These are phyloP conservation scores for Aethes cnicana DNA, from an alignment of 2,888 invertebrate species.

Conservation along the genomic window DNA sequence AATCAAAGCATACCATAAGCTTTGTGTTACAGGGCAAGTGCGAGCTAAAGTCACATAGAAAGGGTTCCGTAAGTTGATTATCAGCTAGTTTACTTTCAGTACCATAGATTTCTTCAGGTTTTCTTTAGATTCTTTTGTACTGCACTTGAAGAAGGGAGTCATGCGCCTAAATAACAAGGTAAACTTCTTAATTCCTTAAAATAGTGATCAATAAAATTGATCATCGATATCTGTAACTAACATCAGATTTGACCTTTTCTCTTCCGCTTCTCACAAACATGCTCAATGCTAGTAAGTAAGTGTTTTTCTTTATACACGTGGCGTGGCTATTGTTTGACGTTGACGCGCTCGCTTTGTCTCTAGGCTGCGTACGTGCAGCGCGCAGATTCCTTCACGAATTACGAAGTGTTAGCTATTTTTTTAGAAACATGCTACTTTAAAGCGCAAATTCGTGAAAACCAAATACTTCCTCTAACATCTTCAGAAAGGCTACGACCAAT, in stretches of 20 bases:
- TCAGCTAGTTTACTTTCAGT: no score
- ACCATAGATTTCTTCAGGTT: no score
- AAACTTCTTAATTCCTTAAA: no score
- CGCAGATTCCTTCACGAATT: conserved; percentile 10
- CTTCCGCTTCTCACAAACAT: neutral
- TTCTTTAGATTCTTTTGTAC: no score
- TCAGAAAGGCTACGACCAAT: neutral
- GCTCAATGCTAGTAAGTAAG: conserved; percentile 18
- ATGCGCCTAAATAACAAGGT: no score
- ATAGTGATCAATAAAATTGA: no score
- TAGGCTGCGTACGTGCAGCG: conserved; percentile 3
- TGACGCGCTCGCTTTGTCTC: conserved; percentile 7
- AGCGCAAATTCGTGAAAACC: conserved; percentile 40
- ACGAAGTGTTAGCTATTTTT: conserved; percentile 23
- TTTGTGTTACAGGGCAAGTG: no score
- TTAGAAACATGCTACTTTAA: conserved; percentile 33
- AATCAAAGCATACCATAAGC: no score
- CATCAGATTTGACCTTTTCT: neutral
- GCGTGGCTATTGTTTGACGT: conserved; percentile 5
- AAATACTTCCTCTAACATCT: conserved; percentile 22
- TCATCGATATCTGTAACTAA: neutral
- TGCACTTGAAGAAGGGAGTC: no score
- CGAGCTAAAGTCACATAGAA: no score
- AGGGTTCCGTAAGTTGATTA: no score
- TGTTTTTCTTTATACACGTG: conserved; percentile 23